Evolutionary conservation across 2,888 invertebrate species (phyloP).

Genomic region (Omphaloscelis lunosa): DNA sequence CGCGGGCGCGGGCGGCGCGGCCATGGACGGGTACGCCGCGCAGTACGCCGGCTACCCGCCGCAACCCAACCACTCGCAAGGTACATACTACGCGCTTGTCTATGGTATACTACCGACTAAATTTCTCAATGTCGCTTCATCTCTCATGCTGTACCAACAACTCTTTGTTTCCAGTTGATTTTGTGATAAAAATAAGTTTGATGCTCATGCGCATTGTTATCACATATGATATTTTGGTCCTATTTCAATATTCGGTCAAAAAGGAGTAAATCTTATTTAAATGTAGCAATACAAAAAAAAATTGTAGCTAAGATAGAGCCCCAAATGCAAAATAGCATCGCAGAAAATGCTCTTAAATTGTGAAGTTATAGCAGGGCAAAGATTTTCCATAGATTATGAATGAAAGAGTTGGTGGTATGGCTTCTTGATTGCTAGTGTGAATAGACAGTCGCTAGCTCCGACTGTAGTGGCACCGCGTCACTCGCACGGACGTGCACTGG

Average conservation of each 20-base stretch:
- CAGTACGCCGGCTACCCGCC: constrained; percentile 92
- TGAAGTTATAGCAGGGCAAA: neutral
- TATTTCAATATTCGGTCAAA: too few species aligned
- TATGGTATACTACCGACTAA: too few species aligned
- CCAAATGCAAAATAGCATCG: too few species aligned
- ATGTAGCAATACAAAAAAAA: too few species aligned
- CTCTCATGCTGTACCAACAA: constrained; percentile 16
- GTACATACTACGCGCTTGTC: constrained; percentile 87
- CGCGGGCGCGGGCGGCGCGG: constrained; percentile 92
- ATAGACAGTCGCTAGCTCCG: constrained; percentile 67
- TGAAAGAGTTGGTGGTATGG: constrained; percentile 22
- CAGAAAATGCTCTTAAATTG: too few species aligned
- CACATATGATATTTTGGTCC: too few species aligned
- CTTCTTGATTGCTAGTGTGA: constrained; percentile 56
- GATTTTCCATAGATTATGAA: neutral
- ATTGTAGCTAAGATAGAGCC: too few species aligned
- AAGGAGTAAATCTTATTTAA: too few species aligned
- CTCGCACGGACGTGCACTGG: constrained; percentile 59
- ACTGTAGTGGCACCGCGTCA: constrained; percentile 70
- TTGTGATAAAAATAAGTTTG: neutral
- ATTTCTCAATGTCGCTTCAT: constrained; percentile 51
- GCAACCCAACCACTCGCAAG: constrained; percentile 93
- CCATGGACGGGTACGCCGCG: constrained; percentile 95
- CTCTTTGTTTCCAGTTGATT: constrained; percentile 6
- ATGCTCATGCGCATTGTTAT: neutral